phyloP scores from a whole-genome alignment of 1,140 invertebrate species.

The Pararge aegeria region DNA sequence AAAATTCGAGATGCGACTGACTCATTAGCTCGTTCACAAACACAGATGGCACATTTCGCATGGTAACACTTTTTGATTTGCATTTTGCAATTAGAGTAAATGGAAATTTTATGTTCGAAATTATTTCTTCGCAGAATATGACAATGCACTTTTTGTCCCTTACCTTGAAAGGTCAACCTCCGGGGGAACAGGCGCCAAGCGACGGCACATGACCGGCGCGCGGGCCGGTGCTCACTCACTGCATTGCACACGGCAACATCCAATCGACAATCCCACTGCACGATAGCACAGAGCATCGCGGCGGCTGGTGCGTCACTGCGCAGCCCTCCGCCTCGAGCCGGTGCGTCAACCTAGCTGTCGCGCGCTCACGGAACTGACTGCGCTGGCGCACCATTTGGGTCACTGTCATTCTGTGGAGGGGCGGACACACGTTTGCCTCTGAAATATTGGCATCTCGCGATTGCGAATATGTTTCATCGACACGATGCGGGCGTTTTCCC shows the following conservation, averaged over 20 bases:
- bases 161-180: slow-evolving; percentile 55
- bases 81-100: background rate
- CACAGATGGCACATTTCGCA: slow-evolving; percentile 35
- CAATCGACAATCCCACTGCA: slow-evolving; percentile 62
- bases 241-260: slow-evolving; percentile 67
- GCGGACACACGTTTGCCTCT: slow-evolving; percentile 71
- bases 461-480: slow-evolving; percentile 70
- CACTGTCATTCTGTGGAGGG: slow-evolving; percentile 76
- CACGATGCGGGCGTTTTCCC: slow-evolving; percentile 49
- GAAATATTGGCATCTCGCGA: slow-evolving; percentile 75
- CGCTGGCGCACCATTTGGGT: slow-evolving; percentile 75
- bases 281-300: slow-evolving; percentile 43
- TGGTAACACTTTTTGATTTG: slow-evolving; percentile 29
- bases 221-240: slow-evolving; percentile 60
- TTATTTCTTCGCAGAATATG: slow-evolving; percentile 33
- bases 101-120: background rate
- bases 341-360: slow-evolving; percentile 42
- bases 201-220: slow-evolving; percentile 39
- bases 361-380: slow-evolving; percentile 75
- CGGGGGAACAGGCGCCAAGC: slow-evolving; percentile 26
- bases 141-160: slow-evolving; percentile 41
- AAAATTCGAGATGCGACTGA: slow-evolving; percentile 75
- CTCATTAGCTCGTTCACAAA: slow-evolving; percentile 54
- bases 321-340: slow-evolving; percentile 23
- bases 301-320: slow-evolving; percentile 13